Percentiles rank a stretch among this genome's conserved stretches.
phyloP scores from a whole-genome alignment of 1,140 invertebrate genomes.

The Lerema accius region DNA sequence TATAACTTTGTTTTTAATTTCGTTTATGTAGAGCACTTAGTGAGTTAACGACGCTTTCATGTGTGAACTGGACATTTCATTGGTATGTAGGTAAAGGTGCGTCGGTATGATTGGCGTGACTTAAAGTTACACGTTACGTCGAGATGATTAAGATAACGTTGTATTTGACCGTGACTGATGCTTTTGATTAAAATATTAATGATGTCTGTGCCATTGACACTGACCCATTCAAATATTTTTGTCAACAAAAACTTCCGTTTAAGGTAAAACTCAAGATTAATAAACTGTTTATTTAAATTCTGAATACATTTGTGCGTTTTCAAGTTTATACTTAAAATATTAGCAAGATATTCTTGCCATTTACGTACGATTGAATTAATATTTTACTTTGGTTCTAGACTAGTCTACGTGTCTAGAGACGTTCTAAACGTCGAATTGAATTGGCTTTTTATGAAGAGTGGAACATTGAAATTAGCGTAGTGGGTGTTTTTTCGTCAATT shows the following conservation, averaged over 20 bases:
- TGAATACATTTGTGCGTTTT: not conserved
- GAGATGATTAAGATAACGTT: not conserved
- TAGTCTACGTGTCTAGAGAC: not conserved
- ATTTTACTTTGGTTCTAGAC: not conserved
- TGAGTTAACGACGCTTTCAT: not conserved
- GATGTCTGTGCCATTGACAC: not conserved
- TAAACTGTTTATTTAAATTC: not conserved
- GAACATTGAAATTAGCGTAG: not conserved
- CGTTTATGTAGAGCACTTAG: not conserved
- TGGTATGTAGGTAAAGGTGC: not conserved
- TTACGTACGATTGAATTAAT: not conserved
- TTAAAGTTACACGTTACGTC: not conserved
- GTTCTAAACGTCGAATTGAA: not conserved
- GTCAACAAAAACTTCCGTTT: conserved; percentile 1
- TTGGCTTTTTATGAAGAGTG: not conserved
- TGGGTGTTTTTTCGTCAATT: conserved; percentile 31
- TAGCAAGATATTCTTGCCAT: not conserved
- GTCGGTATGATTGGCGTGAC: not conserved
- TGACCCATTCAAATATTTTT: conserved; percentile 1
- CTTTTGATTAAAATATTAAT: conserved; percentile 1
- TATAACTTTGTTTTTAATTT: conserved; percentile 1
- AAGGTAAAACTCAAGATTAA: not conserved
- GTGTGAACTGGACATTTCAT: not conserved
- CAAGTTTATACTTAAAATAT: not conserved
- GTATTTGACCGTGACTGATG: not conserved